phyloP scores from a whole-genome alignment of 2,797 vertebrate species.

The Adelosebastes latens region DNA sequence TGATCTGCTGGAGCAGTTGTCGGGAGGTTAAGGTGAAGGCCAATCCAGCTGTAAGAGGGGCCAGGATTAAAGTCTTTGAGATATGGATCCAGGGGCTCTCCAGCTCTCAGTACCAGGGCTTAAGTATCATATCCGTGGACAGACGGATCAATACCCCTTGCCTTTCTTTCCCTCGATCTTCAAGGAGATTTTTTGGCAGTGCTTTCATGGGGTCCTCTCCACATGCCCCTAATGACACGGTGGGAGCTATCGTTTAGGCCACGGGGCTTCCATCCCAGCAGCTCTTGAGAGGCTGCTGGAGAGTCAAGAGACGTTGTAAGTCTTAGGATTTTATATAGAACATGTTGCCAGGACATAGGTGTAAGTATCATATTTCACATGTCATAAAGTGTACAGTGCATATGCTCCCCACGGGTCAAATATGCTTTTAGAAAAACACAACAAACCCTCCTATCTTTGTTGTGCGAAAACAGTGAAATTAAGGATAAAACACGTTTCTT shows the following conservation, averaged over 20 bases:
- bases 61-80: conserved; percentile 93
- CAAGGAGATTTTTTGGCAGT: conserved; percentile 90
- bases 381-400: conserved; percentile 37
- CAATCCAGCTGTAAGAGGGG: conserved; percentile 87
- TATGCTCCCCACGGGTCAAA: conserved; percentile 9
- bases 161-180: conserved; percentile 90
- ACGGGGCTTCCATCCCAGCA: conserved; percentile 56
- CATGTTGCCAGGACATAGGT: conserved; percentile 34
- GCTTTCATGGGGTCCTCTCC: conserved; percentile 88
- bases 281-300: conserved; percentile 40
- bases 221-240: conserved; percentile 87
- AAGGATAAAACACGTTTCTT: not conserved
- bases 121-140: conserved; percentile 97
- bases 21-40: conserved; percentile 87
- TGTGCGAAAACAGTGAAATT: conserved; percentile 5
- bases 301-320: conserved; percentile 39
- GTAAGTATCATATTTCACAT: conserved; percentile 33
- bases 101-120: conserved; percentile 91
- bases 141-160: conserved; percentile 95
- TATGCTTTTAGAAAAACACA: not conserved
- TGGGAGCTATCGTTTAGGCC: conserved; percentile 88
- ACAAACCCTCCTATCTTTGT: not conserved
- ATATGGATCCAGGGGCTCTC: conserved; percentile 91
- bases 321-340: conserved; percentile 56
- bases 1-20: conserved; percentile 89